Percentiles rank a stretch among this genome's conserved stretches.
These are phyloP conservation scores for Monopis laevigella DNA, from an alignment of 2,888 invertebrate species.

Conservation along the genomic window DNA sequence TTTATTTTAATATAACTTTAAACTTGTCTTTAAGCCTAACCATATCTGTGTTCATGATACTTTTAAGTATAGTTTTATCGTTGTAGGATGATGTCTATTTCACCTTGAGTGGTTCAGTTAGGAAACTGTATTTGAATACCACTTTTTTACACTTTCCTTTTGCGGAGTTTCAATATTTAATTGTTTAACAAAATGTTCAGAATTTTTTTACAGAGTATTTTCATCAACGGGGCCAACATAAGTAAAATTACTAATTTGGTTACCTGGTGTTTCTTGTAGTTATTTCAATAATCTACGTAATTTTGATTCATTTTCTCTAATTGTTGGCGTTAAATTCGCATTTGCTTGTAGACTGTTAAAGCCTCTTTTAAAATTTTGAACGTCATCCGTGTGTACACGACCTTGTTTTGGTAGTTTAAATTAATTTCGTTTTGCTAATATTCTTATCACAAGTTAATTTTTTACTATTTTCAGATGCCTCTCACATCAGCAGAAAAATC, in stretches of 20 bases:
- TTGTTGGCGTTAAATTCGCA: neutral
- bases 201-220: neutral
- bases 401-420: too few relatives aligned
- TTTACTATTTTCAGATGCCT: too few relatives aligned
- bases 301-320: neutral
- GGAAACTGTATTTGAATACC: conserved; percentile 1
- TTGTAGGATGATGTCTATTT: conserved; percentile 3
- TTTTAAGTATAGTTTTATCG: conserved; percentile 2
- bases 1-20: neutral
- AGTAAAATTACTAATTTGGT: neutral
- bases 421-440: too few relatives aligned
- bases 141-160: conserved; percentile 7
- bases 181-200: neutral
- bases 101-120: neutral
- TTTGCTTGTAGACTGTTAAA: too few relatives aligned
- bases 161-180: conserved; percentile 7
- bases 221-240: neutral
- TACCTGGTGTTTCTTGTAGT: neutral
- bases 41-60: conserved; percentile 1
- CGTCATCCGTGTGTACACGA: too few relatives aligned
- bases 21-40: conserved; percentile 1
- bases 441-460: too few relatives aligned
- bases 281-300: neutral
- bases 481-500: too few relatives aligned
- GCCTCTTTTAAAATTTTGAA: too few relatives aligned